These are phyloP conservation scores for Megaustenia siamemsis DNA, from an alignment of 2,888 invertebrate genomes.

Conservation along the genomic window DNA sequence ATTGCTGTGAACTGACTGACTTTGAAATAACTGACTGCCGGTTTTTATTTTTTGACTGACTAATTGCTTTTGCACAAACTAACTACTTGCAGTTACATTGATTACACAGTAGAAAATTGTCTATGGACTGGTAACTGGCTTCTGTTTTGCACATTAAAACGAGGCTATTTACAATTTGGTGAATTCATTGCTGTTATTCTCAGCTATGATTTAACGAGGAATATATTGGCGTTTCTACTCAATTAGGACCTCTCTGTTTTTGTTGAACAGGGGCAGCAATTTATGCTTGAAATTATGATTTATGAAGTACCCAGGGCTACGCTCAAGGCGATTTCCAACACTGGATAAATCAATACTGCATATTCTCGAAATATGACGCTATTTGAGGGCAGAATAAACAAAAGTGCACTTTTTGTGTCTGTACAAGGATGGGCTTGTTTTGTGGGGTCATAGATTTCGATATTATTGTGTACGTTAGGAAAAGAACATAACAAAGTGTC, in stretches of 20 bases:
- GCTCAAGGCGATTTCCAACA: not conserved
- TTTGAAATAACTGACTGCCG: too few relatives aligned
- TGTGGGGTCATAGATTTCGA: not conserved
- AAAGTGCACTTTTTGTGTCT: not conserved
- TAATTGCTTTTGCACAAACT: too few relatives aligned
- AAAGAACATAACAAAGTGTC: not conserved
- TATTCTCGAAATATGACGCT: slow-evolving; percentile 30
- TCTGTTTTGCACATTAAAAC: too few relatives aligned
- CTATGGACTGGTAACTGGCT: too few relatives aligned
- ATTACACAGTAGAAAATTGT: too few relatives aligned
- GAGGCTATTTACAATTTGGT: not conserved
- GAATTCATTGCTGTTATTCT: not conserved
- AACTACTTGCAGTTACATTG: too few relatives aligned
- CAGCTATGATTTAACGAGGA: slow-evolving; percentile 16
- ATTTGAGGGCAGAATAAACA: slow-evolving; percentile 26
- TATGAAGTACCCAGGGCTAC: slow-evolving; percentile 25
- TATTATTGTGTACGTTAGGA: not conserved
- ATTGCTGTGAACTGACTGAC: too few relatives aligned
- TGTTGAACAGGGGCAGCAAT: slow-evolving; percentile 9
- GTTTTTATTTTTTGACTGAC: too few relatives aligned
- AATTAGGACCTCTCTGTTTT: slow-evolving; percentile 38
- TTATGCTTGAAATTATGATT: slow-evolving; percentile 44
- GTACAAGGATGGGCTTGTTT: not conserved
- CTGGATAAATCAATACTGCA: slow-evolving; percentile 32
- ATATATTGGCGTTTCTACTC: slow-evolving; percentile 36